Evolutionary conservation across 2,888 invertebrate species (phyloP).

Genomic region (Trichopria drosophilae): DNA sequence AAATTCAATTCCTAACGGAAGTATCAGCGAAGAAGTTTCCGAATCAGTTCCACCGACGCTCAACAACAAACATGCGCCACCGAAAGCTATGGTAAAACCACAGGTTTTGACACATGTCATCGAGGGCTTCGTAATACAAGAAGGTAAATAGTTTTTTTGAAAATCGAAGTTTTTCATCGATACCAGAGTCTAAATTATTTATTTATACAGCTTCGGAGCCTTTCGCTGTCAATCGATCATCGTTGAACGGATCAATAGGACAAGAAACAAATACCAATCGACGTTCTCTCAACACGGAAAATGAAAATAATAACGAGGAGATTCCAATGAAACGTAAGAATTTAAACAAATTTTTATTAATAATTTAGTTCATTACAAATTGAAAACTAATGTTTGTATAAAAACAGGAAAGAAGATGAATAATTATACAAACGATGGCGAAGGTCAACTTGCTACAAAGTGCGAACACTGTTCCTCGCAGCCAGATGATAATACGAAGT

Average conservation of each 20-base stretch:
- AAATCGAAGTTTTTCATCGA: background rate
- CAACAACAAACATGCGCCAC: constrained; percentile 61
- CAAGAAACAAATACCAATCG: constrained; percentile 47
- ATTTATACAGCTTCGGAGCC: constrained; percentile 71
- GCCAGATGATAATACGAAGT: constrained; percentile 58
- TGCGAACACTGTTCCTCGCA: constrained; percentile 78
- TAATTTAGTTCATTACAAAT: constrained; percentile 1
- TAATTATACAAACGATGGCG: constrained; percentile 47
- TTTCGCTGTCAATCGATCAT: constrained; percentile 74
- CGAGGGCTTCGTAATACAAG: constrained; percentile 95
- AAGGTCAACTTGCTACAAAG: constrained; percentile 62
- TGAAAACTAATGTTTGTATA: constrained; percentile 1
- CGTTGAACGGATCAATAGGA: constrained; percentile 58
- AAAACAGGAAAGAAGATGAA: constrained; percentile 57
- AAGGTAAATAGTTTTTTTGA: constrained; percentile 62
- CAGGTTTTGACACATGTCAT: constrained; percentile 95
- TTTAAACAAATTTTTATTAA: constrained; percentile 3
- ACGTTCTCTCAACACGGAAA: constrained; percentile 45
- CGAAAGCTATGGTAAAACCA: constrained; percentile 92
- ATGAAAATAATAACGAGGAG: constrained; percentile 67
- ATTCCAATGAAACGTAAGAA: constrained; percentile 70
- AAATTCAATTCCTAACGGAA: constrained; percentile 54
- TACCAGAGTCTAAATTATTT: constrained; percentile 4
- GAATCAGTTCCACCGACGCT: constrained; percentile 44
- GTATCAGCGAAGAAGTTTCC: constrained; percentile 43